These are phyloP conservation scores for Burhinus oedicnemus DNA, from an alignment of 2,113 vertebrate genomes.

Conservation along the genomic window DNA sequence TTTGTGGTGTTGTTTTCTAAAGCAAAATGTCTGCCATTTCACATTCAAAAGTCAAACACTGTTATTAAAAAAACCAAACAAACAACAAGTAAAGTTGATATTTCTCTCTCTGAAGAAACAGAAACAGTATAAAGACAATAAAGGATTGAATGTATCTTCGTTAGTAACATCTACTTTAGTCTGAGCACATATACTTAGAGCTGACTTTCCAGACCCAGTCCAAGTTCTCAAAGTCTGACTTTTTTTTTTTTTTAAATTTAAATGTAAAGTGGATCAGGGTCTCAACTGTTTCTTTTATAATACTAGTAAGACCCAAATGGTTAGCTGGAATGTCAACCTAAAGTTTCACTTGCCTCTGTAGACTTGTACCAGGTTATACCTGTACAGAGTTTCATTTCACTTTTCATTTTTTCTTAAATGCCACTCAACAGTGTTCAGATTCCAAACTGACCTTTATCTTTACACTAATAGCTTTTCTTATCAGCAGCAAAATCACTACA, in stretches of 20 bases:
- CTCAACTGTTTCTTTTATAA: not conserved
- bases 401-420: constrained; percentile 3
- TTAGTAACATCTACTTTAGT: not conserved
- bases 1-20: not conserved
- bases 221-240: not conserved
- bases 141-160: not conserved
- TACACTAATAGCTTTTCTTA: constrained; percentile 62
- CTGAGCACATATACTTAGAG: not conserved
- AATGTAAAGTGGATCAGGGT: not conserved
- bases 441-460: constrained; percentile 51
- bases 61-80: not conserved
- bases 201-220: not conserved
- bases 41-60: not conserved
- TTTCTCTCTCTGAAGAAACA: not conserved
- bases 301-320: rapidly evolving
- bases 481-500: constrained; percentile 36
- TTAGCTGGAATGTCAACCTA: not conserved
- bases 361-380: not conserved
- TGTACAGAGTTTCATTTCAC: not conserved
- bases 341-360: not conserved
- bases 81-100: not conserved
- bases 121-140: not conserved
- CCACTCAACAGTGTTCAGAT: not conserved
- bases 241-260: not conserved
- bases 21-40: not conserved